phyloP scores from a whole-genome alignment of 2,888 invertebrate species.

The Serripes groenlandicus region DNA sequence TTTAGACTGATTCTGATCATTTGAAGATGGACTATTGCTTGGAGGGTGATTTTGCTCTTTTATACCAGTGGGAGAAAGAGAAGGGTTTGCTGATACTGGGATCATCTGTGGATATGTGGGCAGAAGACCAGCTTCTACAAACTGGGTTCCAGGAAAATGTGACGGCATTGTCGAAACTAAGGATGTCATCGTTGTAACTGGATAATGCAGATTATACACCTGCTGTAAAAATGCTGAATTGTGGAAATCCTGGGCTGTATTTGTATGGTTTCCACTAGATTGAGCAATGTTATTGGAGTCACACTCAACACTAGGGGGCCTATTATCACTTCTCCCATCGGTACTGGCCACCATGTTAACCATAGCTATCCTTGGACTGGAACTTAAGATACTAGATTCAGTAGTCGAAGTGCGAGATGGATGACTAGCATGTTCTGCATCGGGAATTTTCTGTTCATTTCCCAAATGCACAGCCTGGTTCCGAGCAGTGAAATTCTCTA shows the following conservation, averaged over 20 bases:
- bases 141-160: slow-evolving; percentile 32
- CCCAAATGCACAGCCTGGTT: slow-evolving; percentile 27
- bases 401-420: slow-evolving; percentile 37
- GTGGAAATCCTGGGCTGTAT: slow-evolving; percentile 18
- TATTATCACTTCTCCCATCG: not conserved
- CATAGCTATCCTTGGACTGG: slow-evolving; percentile 43
- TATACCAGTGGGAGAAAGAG: not conserved
- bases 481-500: slow-evolving; percentile 44
- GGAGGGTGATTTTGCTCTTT: not conserved
- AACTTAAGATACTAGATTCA: slow-evolving; percentile 17
- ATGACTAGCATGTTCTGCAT: slow-evolving; percentile 38
- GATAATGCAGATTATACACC: slow-evolving; percentile 59
- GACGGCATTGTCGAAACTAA: slow-evolving; percentile 37
- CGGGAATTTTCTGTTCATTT: not conserved
- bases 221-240: slow-evolving; percentile 53
- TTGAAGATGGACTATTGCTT: not conserved
- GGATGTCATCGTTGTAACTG: slow-evolving; percentile 41
- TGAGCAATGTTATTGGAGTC: slow-evolving; percentile 40
- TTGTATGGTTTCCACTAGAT: not conserved
- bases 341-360: slow-evolving; percentile 26
- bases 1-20: not conserved
- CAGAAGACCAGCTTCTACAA: slow-evolving; percentile 66
- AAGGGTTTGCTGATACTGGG: not conserved
- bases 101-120: slow-evolving; percentile 5
- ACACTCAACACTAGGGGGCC: slow-evolving; percentile 10